Percentiles rank a stretch among this genome's conserved stretches.
Conservation (phyloP, 2,797 vertebrate genomes). For the Danio tinwini region DNA sequence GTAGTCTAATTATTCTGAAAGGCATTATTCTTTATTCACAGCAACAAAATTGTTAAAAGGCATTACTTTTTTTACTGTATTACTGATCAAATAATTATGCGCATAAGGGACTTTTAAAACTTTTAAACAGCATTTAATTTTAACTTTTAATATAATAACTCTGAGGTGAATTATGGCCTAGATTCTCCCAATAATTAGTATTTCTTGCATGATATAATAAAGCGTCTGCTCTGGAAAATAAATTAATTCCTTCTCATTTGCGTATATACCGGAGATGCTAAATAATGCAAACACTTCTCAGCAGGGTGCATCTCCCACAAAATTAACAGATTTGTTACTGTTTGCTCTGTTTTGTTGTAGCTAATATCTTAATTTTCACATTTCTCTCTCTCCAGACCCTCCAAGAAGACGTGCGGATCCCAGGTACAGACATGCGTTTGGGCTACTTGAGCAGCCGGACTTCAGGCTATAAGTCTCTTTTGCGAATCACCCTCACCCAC, state of each 20-base stretch:
- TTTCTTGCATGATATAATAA: neutral
- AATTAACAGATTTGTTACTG: constrained; percentile 41
- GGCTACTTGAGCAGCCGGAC: constrained; percentile 95
- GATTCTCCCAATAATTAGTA: neutral
- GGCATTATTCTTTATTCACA: too few relatives aligned
- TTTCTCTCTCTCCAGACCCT: constrained; percentile 79
- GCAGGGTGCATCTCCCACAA: constrained; percentile 24
- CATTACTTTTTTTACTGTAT: neutral
- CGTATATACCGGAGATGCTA: constrained; percentile 25
- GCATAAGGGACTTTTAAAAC: neutral
- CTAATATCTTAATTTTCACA: neutral
- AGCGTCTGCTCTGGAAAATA: constrained; percentile 5
- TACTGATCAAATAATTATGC: neutral
- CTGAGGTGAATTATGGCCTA: constrained; percentile 8
- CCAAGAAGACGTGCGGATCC: constrained; percentile 89
- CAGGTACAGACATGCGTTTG: constrained; percentile 89
- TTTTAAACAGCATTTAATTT: neutral
- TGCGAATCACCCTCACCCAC: constrained; percentile 92
- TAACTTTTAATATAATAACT: neutral
- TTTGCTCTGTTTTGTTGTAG: constrained; percentile 20
- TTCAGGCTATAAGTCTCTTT: constrained; percentile 93
- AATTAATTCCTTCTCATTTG: constrained; percentile 30
- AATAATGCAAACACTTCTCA: constrained; percentile 49
- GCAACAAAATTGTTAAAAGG: too few relatives aligned
- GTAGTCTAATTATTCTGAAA: too few relatives aligned